Base-by-base conservation (phyloP, 2,888 invertebrate species). In the Tetanocera ferruginea region DNA sequence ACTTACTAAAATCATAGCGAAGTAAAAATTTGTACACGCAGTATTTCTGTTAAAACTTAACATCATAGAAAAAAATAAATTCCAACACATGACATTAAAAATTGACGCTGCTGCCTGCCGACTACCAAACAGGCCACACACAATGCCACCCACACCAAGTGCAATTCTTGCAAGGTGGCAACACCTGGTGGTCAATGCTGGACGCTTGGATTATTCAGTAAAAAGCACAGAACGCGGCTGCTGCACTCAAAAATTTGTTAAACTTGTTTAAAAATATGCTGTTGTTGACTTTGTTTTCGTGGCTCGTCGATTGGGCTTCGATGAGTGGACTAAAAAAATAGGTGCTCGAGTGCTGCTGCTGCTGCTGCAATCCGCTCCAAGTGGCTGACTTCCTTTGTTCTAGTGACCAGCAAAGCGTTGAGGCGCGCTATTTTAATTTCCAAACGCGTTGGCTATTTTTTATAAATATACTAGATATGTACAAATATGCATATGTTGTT, bases 211-310 rank as follows among this genome's bases (percentile, higher is more conserved):
- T 57, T 57, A 57, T 72, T 72, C 72, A 72, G 55, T 17, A 57
- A 43, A 57, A 17, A 57, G 25, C 60, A 60, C 43, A 43, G 14
- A 11, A 5, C 83, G 85, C 25, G 83, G 84, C 25, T 84, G 84
- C 78, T 80, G 78, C 73, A 75, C 51, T 43, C 31, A 31, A 52
- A 55, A 55, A 52, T 67, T 62, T 23, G 55, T 55, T 5, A n/a
- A 34, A 49, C 25, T 43, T 55, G 43, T 71, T 52, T 55, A 34
- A 34, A 31, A 52, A 57, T n/a, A 60, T 72, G n/a, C n/a, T 34
- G 17, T n/a, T 69, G 60, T 28, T 25, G 57, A 14, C 23, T 60
- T 25, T 9, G 23, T 60, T 60, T 23, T 8, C 14, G 23, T 60
- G 17, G 14, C 25, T 11, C 60, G 60, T 11, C 60, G 60, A 28